phyloP scores from a whole-genome alignment of 2,113 vertebrate species.

The Ceuthmochares aereus region DNA sequence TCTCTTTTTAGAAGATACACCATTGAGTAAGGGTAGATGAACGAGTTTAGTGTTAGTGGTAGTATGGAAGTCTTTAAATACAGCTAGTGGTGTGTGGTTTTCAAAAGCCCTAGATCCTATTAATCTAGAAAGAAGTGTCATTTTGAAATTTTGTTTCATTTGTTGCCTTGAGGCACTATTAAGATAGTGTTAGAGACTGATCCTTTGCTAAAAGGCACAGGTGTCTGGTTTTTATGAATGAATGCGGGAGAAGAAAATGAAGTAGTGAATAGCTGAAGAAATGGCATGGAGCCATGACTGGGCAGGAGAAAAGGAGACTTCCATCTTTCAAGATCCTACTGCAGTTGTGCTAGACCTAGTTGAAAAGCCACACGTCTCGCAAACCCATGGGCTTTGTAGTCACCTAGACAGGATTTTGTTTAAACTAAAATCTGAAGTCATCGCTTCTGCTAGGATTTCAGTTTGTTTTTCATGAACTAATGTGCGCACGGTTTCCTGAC shows the following conservation, averaged over 20 bases:
- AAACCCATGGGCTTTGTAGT: background rate
- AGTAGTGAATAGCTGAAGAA: background rate
- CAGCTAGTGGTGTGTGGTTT: background rate
- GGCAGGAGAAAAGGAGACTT: background rate
- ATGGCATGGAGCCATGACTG: background rate
- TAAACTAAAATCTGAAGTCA: background rate
- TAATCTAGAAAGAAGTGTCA: background rate
- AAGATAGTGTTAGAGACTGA: background rate
- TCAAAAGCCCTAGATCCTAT: background rate
- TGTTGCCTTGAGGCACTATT: background rate
- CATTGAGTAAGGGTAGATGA: background rate
- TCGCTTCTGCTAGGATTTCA: background rate
- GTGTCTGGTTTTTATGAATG: background rate
- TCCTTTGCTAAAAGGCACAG: background rate
- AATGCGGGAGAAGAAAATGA: background rate
- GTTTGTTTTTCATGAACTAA: background rate
- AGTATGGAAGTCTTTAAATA: background rate
- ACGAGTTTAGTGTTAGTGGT: background rate
- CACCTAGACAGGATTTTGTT: background rate
- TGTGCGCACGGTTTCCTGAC: background rate
- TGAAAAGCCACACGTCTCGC: background rate
- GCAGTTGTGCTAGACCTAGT: background rate
- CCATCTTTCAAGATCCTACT: background rate
- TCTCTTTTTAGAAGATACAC: background rate
- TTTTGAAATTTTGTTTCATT: background rate